phyloP scores from a whole-genome alignment of 2,888 invertebrate species.

The Quadroppia sp. region DNA sequence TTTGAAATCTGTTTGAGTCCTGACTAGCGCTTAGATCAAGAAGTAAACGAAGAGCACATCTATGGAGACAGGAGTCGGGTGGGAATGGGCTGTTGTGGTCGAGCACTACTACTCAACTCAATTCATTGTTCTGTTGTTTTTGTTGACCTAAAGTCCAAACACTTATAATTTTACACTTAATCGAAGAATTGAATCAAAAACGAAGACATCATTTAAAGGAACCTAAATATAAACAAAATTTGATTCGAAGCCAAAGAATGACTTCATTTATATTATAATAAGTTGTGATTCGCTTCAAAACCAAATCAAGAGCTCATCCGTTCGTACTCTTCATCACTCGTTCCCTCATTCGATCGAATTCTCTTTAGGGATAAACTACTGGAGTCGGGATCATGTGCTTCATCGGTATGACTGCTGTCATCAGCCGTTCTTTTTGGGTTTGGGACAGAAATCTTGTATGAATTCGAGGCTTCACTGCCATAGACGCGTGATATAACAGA shows the following conservation, averaged over 20 bases:
- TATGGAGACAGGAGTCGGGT: neutral
- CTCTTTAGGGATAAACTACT: neutral
- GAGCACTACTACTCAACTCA: neutral
- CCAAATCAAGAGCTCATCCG: conserved; percentile 30
- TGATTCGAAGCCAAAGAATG: neutral
- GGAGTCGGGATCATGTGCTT: neutral
- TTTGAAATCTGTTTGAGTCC: conserved; percentile 13
- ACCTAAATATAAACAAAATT: conserved; percentile 25
- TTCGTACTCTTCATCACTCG: neutral
- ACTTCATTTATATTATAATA: conserved; percentile 9
- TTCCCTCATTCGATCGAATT: neutral
- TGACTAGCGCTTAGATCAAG: conserved; percentile 26
- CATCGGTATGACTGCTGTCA: conserved; percentile 17
- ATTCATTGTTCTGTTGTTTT: neutral
- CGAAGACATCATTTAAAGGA: conserved; percentile 20
- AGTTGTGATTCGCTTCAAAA: conserved; percentile 11
- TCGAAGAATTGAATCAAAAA: conserved; percentile 11
- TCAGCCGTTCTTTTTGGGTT: neutral
- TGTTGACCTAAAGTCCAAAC: conserved; percentile 32
- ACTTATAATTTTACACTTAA: conserved; percentile 15
- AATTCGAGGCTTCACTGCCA: conserved; percentile 21
- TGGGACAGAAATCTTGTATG: conserved; percentile 6
- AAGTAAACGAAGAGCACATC: conserved; percentile 19
- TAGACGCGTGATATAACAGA: conserved; percentile 41
- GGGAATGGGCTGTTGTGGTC: too few species aligned